Base-by-base conservation (phyloP, 1,140 invertebrate species). In the Drosophila littoralis region DNA sequence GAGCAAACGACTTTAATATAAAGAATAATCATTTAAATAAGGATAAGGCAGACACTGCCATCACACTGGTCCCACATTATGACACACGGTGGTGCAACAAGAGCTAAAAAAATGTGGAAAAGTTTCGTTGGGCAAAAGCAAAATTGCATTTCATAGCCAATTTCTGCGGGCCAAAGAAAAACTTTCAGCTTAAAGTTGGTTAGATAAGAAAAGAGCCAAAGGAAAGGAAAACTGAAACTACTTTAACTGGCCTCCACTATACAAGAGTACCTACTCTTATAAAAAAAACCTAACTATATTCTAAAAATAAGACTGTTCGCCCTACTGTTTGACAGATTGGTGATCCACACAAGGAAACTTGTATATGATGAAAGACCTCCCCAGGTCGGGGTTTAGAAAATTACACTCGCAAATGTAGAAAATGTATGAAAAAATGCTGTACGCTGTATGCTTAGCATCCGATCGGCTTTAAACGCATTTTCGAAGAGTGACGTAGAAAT, bases 21-120 rank as follows among this genome's bases (percentile, higher is more conserved):
- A 86, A 82, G 68, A 79, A 86, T 80, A 80, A 89, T 83, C 84
- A 89, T 88, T 88, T 88, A 77, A 88, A 89, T 73, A 89, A 69
- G 84, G 77, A 83, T 88, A 74, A 71, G 76, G 43, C 45, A 54
- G 33, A 38, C 36, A 38, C 32, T 22, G 52, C 22, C n/a, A 12
- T 28, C 58, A 35, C 38, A 51, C 59, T 48, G 57, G 9, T 6
- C 17, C 35, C 35, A 54, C 43, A 67, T 60, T 78, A 77, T 84
- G 51, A 70, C 52, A 85, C 77, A 58, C 61, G 33, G 32, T 46
- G 70, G n/a, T 76, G 79, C 68, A 79, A 32, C 58, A 9, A 59
- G 13, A 15, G 32, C 40, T 8, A 51, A 43, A 22, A 46, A 32
- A 42, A 64, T 50, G 40, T 43, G 28, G 57, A 58, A 64, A 70